Base-by-base conservation (phyloP, 2,113 vertebrate genomes). In the Struthidea cinerea region DNA sequence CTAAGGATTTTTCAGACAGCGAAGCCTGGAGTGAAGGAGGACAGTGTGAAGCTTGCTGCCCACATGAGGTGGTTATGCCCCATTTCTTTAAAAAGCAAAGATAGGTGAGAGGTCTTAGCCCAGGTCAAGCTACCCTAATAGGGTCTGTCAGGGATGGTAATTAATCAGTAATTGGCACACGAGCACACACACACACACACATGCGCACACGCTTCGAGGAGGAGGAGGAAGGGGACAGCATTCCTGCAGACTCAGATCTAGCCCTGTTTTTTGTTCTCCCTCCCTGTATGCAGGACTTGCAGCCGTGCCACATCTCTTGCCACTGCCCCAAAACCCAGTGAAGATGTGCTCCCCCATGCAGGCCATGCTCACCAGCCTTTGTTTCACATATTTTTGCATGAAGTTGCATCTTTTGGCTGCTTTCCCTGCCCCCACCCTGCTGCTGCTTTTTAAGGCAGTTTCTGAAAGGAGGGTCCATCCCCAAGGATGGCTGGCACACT, bases 301-400 rank as follows among this genome's bases (percentile, higher is more conserved):
- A 81, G 44, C 24, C 3, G 2, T 44, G 55, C 35, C 16, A 53
- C 46, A 17, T 42, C 19, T 39, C 32, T 32, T 22, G 17, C 8
- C 1, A 1, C 69, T 47, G 56, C 10, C 70, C 30, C 2, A 1
- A 74, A 14, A 3, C n/a, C 37, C 2, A 1, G 53, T 30, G 13
- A 69, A 35, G n/a, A 20, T 71, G 26, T 2, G 0, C 9, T 50
- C 22, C 11, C 13, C 24, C 14, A 1, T 1, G 2, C 28, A 2
- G 4, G 30, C 18, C 12, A 5, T 0, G 0, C 17, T 87, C 17
- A 0, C 10, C 49, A 87, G 81, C 64, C 50, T 59, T 83, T 65
- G 8, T 67, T 57, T 80, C 55, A 24, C 19, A 33, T 46, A 87
- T 49, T 87, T 74, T 1, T 2, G 10, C 9, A 2, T 17, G 42